Conservation (phyloP, 2,113 vertebrate species). For the Eudorcas thomsonii region DNA sequence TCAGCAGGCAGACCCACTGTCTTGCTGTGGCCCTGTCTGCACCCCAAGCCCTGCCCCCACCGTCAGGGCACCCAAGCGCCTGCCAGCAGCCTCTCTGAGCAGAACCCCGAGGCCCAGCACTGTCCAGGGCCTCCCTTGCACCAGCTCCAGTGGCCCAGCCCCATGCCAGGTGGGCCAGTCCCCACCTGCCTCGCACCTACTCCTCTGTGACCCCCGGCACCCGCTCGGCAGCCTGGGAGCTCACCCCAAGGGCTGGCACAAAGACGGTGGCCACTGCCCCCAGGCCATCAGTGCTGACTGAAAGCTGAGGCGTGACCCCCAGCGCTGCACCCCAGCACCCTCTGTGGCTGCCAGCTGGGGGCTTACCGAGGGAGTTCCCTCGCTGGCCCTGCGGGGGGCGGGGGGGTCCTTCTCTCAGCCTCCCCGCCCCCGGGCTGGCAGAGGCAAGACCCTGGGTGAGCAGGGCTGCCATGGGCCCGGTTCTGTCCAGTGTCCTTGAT, state of each 20-base stretch:
- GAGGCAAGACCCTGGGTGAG: not conserved
- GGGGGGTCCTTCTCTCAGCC: not conserved
- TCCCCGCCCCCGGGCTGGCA: not conserved
- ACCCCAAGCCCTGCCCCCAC: not conserved
- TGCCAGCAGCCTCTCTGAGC: not conserved
- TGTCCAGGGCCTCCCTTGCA: not conserved
- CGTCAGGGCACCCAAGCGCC: rapidly evolving
- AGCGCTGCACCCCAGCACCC: rapidly evolving
- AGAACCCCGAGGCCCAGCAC: rapidly evolving
- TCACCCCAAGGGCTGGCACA: no score
- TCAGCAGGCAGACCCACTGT: not conserved
- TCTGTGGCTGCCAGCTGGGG: not conserved
- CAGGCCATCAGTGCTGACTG: rapidly evolving
- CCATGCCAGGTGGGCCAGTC: rapidly evolving
- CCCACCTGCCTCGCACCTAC: not conserved
- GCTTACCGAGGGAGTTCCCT: not conserved
- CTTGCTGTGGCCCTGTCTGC: not conserved
- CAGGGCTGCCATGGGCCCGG: not conserved
- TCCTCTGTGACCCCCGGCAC: rapidly evolving
- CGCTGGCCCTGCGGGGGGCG: not conserved
- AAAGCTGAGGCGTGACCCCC: rapidly evolving
- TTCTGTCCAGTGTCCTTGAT: not conserved
- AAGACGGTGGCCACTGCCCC: not conserved
- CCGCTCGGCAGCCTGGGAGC: rapidly evolving
- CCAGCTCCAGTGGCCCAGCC: not conserved